Base-by-base conservation (phyloP, 1,140 invertebrate species). In the Drosophila trapezifrons region DNA sequence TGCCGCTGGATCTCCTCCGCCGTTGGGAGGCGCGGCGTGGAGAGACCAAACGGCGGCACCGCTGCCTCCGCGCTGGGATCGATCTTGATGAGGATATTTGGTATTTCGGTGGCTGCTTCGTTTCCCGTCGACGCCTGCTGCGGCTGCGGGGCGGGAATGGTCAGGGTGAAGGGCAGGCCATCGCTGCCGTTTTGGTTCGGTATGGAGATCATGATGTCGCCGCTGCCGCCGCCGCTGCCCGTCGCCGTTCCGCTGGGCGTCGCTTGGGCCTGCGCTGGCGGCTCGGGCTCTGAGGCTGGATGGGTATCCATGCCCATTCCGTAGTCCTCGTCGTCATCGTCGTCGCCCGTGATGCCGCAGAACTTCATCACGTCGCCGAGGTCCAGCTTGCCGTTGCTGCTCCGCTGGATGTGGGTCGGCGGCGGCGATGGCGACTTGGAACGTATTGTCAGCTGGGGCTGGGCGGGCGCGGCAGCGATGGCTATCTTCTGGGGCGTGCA, bases 341-440 rank as follows among this genome's bases (percentile, higher is more conserved):
- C 91, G 22, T 92, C 91, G 40, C 91, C 91, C 9, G 84, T 92
- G 25, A 92, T 92, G 32, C 89, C 92, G 63, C 92, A 93, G 15
- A 94, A 79, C 87, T 94, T 94, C 93, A 94, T 94, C 15, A 94
- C 93, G 84, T 94, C 94, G 43, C 93, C 93, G 60, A 94, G 89
- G 84, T 94, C 93, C 43, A 94, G 78, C 85, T 93, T 93, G 4
- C 91, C 91, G 38, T 91, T 92, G 76, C 91, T 92, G 35, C 83
- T 77, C 13, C 83, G 78, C 59, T 87, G 83, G 43, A 90, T 90
- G 49, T 77, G 76, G 43, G 90, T 90, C 9, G 90, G 76, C 25
- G 86, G 78, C 7, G 90, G 82, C 46, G 90, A 91, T 10, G 85
- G 82, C 13, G 89, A 83, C 60, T 91, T 91, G 6, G 52, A 40